Base-by-base conservation (phyloP, 2,888 invertebrate species). In the Leistus spinibarbis region DNA sequence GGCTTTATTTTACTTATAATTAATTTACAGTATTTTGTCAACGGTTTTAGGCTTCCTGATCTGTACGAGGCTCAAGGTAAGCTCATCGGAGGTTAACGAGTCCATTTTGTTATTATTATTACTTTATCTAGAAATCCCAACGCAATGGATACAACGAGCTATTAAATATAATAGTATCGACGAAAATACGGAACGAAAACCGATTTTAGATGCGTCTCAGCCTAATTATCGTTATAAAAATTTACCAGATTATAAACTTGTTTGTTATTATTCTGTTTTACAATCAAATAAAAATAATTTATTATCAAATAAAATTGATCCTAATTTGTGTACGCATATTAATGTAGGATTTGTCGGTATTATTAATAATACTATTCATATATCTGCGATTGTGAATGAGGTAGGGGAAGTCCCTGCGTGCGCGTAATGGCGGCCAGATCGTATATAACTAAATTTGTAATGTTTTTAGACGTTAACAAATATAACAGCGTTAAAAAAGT, bases 301-400 rank as follows among this genome's bases (percentile, higher is more conserved):
- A 70, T 82, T 85, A 80, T 90, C 92, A 4, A 82, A 85, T 53
- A 85, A 88, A 79, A 88, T 95, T 27, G 90, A 93, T 82, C 90
- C 94, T 22, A 84, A 89, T 80, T 86, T 96, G 74, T 96, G 96
- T 83, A 94, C 95, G 0, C 96, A 96, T 85, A 90, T 96, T 76
- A 94, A 94, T 83, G 86, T 95, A 74, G 95, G 92, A 60, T 93
- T 94, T 86, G 92, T 92, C 20, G 83, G 40, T 16, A 69, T 62
- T 75, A 40, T 63, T 53, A 74, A 70, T 65, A 66, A 66, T 23
- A 54, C 23, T 56, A 72, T 67, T 24, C n/a, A n/a, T n/a, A n/a
- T n/a, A 23, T 10, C 68, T 53, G 2, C 23, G 13, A 27, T 27
- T 56, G 62, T 63, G 1, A 75, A 75, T 69, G 63, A 75, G 69